Percentiles rank a stretch among this genome's conserved stretches.
Conservation (phyloP, 2,888 invertebrate genomes). For the Cyclophora punctaria region DNA sequence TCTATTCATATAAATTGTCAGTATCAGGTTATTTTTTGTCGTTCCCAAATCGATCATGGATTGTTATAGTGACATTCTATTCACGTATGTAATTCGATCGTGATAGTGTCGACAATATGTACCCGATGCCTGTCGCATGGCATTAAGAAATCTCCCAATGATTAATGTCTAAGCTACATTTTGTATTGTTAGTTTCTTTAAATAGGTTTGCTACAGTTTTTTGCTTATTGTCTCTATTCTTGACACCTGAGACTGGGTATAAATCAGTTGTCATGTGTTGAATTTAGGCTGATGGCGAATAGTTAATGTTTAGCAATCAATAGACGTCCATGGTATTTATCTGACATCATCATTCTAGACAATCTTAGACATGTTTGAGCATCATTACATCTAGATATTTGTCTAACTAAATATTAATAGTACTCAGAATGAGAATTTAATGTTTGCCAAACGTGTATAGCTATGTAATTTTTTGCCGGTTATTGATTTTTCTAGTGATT, state of each 20-base stretch:
- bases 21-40: constrained; percentile 30
- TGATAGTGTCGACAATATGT: constrained; percentile 36
- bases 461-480: constrained; percentile 26
- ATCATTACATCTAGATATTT: constrained; percentile 19
- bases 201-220: constrained; percentile 54
- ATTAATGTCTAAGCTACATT: constrained; percentile 35
- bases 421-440: constrained; percentile 29
- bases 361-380: constrained; percentile 41
- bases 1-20: constrained; percentile 36
- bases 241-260: constrained; percentile 62
- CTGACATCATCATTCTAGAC: constrained; percentile 52
- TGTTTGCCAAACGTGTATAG: constrained; percentile 23
- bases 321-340: constrained; percentile 44
- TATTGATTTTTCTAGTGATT: constrained; percentile 42
- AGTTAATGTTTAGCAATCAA: constrained; percentile 46
- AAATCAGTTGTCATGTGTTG: constrained; percentile 67
- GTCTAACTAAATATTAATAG: constrained; percentile 30
- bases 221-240: constrained; percentile 47
- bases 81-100: constrained; percentile 30
- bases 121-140: constrained; percentile 40
- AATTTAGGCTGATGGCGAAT: constrained; percentile 49
- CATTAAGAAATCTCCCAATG: constrained; percentile 44
- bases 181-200: constrained; percentile 44
- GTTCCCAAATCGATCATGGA: constrained; percentile 29
- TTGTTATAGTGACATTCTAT: constrained; percentile 29